Evolutionary conservation across 2,113 vertebrate species (phyloP), one percentile per base, ranked within the genome.

Genomic region (Platysteira castanea): DNA sequence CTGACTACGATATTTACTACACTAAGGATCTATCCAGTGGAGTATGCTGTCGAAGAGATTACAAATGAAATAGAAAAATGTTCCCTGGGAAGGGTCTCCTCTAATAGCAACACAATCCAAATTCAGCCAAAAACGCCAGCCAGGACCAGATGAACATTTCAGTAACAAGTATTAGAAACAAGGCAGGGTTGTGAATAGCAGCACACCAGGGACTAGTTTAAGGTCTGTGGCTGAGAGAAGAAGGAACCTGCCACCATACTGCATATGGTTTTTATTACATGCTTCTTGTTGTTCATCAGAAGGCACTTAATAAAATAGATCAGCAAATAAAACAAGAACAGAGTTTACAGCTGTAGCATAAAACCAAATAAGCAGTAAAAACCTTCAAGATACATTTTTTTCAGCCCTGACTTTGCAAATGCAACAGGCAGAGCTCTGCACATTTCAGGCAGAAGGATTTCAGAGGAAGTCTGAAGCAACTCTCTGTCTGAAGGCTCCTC

Each of bases 251-350:
- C 53, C 49, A 52, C 33, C 26, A 26, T 56, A 41, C 24, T 23
- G 6, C 0, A 0, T 27, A 26, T 44, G 35, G 19, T 37, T 96
- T 93, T 88, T 86, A 86, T 86, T 90, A 46, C 13, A 8, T 1
- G 7, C 5, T 77, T 80, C 46, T 76, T 71, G 31, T 85, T 69
- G 60, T 61, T 90, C 53, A 53, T 95, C 77, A 82, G 28, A 91
- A 90, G 37, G 31, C 53, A 78, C 61, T 89, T 87, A 92, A 84
- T 93, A 90, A 76, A 94, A 79, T 22, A 57, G n/a, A 88, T n/a
- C 74, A 84, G 37, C 65, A 96, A 95, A 84, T 89, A 87, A 92
- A 95, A 64, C 11, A 75, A 54, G 11, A 84, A 33, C 33, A 41
- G 53, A 61, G 27, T 71, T 95, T 84, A 93, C 56, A 71, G 30